Percentiles rank a stretch among this genome's conserved stretches.
Evolutionary conservation across 1,140 invertebrate species (phyloP).

Genomic region (Mactra quadrangularis): DNA sequence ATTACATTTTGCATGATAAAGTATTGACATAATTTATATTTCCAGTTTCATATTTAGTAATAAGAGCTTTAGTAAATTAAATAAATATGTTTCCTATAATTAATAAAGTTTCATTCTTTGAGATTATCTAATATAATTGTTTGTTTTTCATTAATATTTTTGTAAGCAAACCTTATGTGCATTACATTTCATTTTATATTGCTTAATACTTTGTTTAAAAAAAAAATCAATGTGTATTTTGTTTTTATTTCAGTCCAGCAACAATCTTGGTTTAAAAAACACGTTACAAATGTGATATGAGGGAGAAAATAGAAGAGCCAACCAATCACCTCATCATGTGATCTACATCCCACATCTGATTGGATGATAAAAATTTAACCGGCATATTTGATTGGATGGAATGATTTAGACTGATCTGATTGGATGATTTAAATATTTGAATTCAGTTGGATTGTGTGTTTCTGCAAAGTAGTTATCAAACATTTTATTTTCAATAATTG

Average conservation of each 20-base stretch:
- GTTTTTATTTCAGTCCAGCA: conserved; percentile 58
- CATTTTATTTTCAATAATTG: conserved; percentile 36
- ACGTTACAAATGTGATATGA: conserved; percentile 59
- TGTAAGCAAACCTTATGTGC: no score
- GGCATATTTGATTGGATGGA: conserved; percentile 50
- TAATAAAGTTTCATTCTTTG: no score
- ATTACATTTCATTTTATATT: no score
- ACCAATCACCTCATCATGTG: conserved; percentile 58
- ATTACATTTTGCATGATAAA: no score
- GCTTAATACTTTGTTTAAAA: no score
- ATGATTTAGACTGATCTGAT: conserved; percentile 46
- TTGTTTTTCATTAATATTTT: no score
- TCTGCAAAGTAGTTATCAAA: conserved; percentile 17
- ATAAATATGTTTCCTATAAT: no score
- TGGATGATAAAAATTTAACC: conserved; percentile 33
- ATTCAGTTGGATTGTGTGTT: conserved; percentile 46
- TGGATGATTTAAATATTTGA: conserved; percentile 46
- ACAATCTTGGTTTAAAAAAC: conserved; percentile 60
- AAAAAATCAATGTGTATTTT: no score
- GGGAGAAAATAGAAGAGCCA: conserved; percentile 52
- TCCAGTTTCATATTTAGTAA: no score
- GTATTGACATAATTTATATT: no score
- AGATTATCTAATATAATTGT: no score
- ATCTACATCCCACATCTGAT: conserved; percentile 61
- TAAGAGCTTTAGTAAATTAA: no score